phyloP scores from a whole-genome alignment of 1,140 invertebrate species.

The Lasioglossum albipes region DNA sequence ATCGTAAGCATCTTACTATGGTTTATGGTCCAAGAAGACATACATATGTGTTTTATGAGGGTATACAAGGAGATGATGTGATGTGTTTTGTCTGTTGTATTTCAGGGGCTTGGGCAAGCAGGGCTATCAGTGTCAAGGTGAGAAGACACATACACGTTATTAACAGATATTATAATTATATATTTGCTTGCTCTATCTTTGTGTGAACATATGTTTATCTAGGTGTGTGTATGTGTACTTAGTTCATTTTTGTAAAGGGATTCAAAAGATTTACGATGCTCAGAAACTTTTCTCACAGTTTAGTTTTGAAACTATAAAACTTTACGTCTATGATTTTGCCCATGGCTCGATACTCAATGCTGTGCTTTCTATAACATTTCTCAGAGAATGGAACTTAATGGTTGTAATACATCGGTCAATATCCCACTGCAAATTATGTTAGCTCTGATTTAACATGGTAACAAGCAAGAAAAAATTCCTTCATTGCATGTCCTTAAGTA shows the following conservation, averaged over 20 bases:
- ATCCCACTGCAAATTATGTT: conserved; percentile 17
- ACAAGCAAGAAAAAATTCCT: conserved; percentile 8
- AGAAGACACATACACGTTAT: conserved; percentile 81
- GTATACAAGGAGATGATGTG: conserved; percentile 77
- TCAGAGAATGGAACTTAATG: conserved; percentile 25
- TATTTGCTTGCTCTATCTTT: conserved; percentile 72
- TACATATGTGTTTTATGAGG: conserved; percentile 76
- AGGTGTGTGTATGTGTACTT: conserved; percentile 53
- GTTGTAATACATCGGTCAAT: conserved; percentile 20
- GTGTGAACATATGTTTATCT: conserved; percentile 60
- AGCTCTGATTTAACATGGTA: conserved; percentile 30
- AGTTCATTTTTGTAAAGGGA: conserved; percentile 23
- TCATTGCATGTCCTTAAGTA: conserved; percentile 37
- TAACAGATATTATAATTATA: conserved; percentile 76
- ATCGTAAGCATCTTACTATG: conserved; percentile 56
- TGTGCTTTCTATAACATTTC: conserved; percentile 44
- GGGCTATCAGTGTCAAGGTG: conserved; percentile 99
- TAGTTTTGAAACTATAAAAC: conserved; percentile 18
- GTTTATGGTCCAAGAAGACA: conserved; percentile 67
- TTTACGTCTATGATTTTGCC: conserved; percentile 34
- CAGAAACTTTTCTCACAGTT: conserved; percentile 21
- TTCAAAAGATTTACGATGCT: conserved; percentile 31
- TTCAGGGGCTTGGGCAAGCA: conserved; percentile 98
- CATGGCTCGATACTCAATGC: conserved; percentile 10
- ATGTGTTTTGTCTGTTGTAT: conserved; percentile 84